Evolutionary conservation across 2,113 vertebrate genomes (phyloP).

Genomic region (Hyaena hyaena): DNA sequence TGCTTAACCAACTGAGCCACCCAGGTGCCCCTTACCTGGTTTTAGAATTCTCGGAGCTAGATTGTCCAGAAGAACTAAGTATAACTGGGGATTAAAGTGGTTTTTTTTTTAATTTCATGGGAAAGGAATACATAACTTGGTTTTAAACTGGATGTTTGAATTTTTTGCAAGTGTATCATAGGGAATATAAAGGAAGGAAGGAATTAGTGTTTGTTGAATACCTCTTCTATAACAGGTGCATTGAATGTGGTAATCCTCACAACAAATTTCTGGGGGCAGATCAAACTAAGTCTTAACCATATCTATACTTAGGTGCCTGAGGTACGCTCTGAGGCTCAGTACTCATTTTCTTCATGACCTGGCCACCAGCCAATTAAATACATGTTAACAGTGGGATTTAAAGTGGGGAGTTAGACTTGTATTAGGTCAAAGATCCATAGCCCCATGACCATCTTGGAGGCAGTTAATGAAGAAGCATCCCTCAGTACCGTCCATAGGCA

Average conservation of each 20-base stretch:
- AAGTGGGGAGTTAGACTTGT: background rate
- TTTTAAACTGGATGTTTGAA: slow-evolving; percentile 9
- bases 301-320: background rate
- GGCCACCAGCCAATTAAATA: background rate
- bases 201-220: background rate
- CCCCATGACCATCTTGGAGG: background rate
- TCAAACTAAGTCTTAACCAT: background rate
- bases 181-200: background rate
- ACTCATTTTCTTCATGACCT: slow-evolving; percentile 6
- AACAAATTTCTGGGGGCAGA: background rate
- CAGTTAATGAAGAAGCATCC: background rate
- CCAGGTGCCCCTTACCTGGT: background rate
- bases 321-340: background rate
- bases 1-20: too few species aligned
- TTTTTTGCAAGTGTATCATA: background rate
- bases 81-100: background rate
- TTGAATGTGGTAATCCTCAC: background rate
- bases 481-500: background rate
- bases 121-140: background rate
- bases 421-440: background rate
- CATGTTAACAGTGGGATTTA: background rate
- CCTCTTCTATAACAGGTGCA: background rate
- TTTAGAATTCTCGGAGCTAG: slow-evolving; percentile 25
- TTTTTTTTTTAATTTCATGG: background rate
- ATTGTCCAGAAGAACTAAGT: background rate